Conservation (phyloP, 2,113 vertebrate species). For the Circaetus gallicus region DNA sequence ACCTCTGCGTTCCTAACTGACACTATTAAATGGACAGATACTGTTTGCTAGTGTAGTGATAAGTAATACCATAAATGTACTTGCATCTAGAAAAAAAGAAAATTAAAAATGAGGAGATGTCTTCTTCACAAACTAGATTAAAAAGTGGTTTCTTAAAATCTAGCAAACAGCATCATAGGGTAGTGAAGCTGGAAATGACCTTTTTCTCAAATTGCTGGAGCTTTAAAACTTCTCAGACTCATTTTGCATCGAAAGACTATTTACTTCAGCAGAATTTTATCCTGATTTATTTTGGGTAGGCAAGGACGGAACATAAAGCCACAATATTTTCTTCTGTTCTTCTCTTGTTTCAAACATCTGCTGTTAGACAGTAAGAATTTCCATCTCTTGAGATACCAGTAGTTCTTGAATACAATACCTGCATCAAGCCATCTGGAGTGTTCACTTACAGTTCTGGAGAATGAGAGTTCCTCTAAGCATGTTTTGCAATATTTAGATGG, state of each 20-base stretch:
- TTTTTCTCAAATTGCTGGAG: neutral
- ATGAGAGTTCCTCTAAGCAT: neutral
- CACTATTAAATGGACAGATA: neutral
- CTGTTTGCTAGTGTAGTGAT: neutral
- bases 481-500: neutral
- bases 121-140: neutral
- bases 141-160: neutral
- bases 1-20: neutral
- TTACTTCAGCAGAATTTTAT: neutral
- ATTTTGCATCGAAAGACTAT: neutral
- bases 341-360: neutral
- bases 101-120: neutral
- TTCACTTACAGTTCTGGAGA: neutral
- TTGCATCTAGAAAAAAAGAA: neutral
- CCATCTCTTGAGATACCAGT: neutral
- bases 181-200: neutral
- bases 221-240: neutral
- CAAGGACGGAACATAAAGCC: neutral
- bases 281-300: neutral
- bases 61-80: neutral
- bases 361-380: neutral
- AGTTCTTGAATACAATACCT: neutral
- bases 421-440: neutral
- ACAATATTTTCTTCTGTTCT: neutral
- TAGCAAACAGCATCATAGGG: neutral